Evolutionary conservation across 1,140 invertebrate genomes (phyloP).

Genomic region (Hypsibius dujardini): DNA sequence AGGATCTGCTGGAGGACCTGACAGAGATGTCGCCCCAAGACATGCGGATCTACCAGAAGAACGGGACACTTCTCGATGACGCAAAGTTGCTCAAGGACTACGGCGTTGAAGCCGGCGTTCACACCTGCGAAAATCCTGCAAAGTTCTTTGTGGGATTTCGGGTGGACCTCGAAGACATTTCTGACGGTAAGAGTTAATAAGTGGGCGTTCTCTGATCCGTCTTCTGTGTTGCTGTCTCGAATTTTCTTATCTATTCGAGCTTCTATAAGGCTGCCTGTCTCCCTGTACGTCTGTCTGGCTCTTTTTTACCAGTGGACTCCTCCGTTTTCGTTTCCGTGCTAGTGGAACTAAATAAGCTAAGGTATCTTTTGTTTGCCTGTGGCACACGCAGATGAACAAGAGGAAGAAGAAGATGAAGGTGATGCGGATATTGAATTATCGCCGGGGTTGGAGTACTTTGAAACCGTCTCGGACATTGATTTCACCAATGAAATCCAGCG

Average conservation of each 20-base stretch:
- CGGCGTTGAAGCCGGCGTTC: background rate
- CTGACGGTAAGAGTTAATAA: background rate
- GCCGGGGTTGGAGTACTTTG: constrained; percentile 7
- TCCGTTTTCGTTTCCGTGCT: too few relatives aligned
- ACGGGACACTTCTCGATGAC: background rate
- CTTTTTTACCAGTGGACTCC: too few relatives aligned
- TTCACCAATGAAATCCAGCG: constrained; percentile 1
- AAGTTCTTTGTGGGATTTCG: constrained; percentile 4
- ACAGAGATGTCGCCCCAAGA: background rate
- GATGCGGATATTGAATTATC: background rate
- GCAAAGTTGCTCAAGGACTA: background rate
- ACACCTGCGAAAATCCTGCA: background rate
- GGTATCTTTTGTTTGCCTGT: too few relatives aligned
- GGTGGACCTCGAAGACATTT: background rate
- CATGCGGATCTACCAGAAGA: background rate
- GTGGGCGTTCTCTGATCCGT: too few relatives aligned
- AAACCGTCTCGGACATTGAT: constrained; percentile 13
- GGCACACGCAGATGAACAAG: background rate
- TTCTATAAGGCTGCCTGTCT: background rate
- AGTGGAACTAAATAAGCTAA: too few relatives aligned
- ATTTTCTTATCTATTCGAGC: background rate
- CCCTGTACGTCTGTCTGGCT: too few relatives aligned
- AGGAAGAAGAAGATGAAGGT: background rate
- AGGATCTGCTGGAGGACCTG: background rate
- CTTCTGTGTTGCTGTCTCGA: background rate